Evolutionary conservation across 2,113 vertebrate genomes (phyloP), one percentile per base, ranked within the genome.

Genomic region (Urocolius indicus): DNA sequence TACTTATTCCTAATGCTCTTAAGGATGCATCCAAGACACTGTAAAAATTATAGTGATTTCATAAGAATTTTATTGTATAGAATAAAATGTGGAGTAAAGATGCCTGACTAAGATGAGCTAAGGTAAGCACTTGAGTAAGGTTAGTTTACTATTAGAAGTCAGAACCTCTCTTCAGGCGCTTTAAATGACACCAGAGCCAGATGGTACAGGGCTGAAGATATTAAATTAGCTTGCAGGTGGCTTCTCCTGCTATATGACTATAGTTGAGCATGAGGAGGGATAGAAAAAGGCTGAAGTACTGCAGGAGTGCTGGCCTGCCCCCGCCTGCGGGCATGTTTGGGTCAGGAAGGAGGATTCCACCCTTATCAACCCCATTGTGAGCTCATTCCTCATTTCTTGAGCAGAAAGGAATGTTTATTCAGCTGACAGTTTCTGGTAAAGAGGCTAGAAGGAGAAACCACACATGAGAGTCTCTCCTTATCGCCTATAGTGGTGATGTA

Each of bases 341-440:
- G 38, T 7, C 10, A 5, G 29, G 68, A 57, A 93, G 79, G 59
- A 95, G 77, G 75, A 97, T 96, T 95, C 93, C 85, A 78, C 68
- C 61, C 68, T 94, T 94, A 96, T 96, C 90, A 93, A 86, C 45
- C 38, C n/a, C 0, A 0, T 69, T 0, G 5, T 81, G 87, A 93
- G 79, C 27, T 92, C 95, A 96, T 90, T 96, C 72, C 59, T 94
- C 52, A 86, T 91, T 90, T 92, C 90, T 94, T 57, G 90, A 93
- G 62, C 79, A 68, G 79, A 87, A 49, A 80, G 61, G 88, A 95
- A 96, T 95, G 92, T 95, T 94, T 96, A 86, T 81, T 88, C 94
- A 95, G 92, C 90, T 96, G 96, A 96, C 4, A 4, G 52, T 91
- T 91, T 84, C 79, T 93, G 90, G 90, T 85, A 92, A 96, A 88